Conservation (phyloP, 2,797 vertebrate species). For the Ispidina picta region DNA sequence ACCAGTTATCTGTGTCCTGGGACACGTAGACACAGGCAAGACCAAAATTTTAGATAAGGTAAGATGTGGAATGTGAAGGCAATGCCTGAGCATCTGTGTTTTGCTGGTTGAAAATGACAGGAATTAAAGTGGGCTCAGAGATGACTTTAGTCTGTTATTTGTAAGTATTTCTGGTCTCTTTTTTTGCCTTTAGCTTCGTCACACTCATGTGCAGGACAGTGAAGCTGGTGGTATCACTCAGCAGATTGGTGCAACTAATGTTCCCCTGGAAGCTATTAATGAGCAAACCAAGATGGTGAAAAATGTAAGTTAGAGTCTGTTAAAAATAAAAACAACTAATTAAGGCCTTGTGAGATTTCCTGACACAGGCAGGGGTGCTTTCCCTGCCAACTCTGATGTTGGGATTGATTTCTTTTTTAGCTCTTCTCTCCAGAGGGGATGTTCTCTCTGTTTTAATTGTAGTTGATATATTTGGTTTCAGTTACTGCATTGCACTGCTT, state of each 20-base stretch:
- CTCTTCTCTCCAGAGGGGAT: background rate
- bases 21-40: constrained; percentile 97
- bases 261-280: constrained; percentile 91
- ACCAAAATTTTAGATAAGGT: constrained; percentile 99
- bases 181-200: constrained; percentile 82
- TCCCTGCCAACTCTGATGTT: background rate
- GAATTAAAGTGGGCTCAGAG: background rate
- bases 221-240: constrained; percentile 99
- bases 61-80: background rate
- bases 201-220: constrained; percentile 94
- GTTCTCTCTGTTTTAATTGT: background rate
- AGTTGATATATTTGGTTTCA: background rate
- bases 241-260: constrained; percentile 98
- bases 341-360: background rate
- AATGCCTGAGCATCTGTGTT: background rate
- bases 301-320: constrained; percentile 81
- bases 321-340: background rate
- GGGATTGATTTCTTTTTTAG: background rate
- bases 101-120: background rate
- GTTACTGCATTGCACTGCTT: background rate
- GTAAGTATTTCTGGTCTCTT: background rate
- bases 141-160: background rate
- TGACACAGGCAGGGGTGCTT: background rate
- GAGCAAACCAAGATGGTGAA: constrained; percentile 98
- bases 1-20: constrained; percentile 96